Conservation (phyloP, 2,113 vertebrate genomes). For the Eulemur macaco region DNA sequence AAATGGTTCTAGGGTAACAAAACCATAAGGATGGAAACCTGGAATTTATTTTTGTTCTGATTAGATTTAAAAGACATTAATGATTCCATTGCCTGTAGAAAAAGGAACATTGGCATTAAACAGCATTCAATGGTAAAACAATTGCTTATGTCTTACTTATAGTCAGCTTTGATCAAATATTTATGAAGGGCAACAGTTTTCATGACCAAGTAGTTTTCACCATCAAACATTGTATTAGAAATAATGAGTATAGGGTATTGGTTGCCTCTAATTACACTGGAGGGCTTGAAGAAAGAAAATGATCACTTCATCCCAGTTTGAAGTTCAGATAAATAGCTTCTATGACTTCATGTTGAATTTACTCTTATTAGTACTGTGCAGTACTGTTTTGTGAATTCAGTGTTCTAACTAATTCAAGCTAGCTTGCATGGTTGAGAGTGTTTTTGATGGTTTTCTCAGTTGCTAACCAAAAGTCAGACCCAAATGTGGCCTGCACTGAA, state of each 20-base stretch:
- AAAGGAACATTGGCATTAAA: no score
- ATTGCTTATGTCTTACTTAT: neutral
- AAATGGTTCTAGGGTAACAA: neutral
- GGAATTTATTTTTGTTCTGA: neutral
- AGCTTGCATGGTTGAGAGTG: neutral
- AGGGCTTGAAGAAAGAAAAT: neutral
- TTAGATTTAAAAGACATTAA: neutral
- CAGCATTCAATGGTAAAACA: neutral
- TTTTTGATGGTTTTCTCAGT: neutral
- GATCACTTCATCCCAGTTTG: neutral
- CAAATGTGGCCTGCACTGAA: neutral
- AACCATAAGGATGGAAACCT: neutral
- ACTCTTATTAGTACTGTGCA: neutral
- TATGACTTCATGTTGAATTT: neutral
- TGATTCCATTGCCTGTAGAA: neutral
- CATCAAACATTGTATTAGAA: neutral
- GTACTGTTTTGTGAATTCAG: neutral
- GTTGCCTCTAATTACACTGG: neutral
- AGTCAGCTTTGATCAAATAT: neutral
- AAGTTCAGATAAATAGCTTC: neutral
- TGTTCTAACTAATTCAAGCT: neutral
- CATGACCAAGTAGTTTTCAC: neutral
- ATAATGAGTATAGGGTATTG: neutral
- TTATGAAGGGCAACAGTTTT: neutral
- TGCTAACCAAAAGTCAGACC: neutral